Base-by-base conservation (phyloP, 2,888 invertebrate species). In the Synergus gifuensis region DNA sequence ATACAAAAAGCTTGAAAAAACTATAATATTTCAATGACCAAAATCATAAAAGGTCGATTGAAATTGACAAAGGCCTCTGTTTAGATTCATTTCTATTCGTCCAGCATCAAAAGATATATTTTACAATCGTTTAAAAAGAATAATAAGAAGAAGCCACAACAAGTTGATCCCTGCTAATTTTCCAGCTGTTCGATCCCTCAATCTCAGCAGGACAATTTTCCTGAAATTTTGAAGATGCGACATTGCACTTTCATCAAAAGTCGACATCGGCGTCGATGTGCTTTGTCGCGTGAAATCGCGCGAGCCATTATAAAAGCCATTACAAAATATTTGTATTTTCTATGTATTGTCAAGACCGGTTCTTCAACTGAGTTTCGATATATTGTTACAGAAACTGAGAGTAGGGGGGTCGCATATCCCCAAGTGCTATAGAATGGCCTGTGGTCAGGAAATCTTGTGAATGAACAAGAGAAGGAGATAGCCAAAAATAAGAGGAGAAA, bases 271-370 rank as follows among this genome's bases (percentile, higher is more conserved):
- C 63, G 78, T 76, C 40, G 76, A 81, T 80, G 76, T 83, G 84
- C 85, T 84, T 83, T 80, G 85, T 83, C 83, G 87, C 87, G 87
- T 87, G 87, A 89, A 90, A 89, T 88, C 88, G 84, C 84, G 85
- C 81, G 85, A 85, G 85, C 84, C 85, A 83, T 77, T 83, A 62
- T 81, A 81, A 85, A 83, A 80, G 80, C 81, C 79, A 81, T 83
- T 82, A 83, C 86, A 89, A 90, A 90, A 90, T 90, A 90, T 90
- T 90, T 89, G 89, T 87, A 88, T 86, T 84, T 86, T 85, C 62
- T 62, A 76, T 40, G 76, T 81, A 86, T 87, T 87, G 85, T 87
- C 81, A 76, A 78, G 82, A 80, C 76, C 79, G 81, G 62, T 81
- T 80, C 81, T 81, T 76, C 67, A 76, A 54, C 58, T 44, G 64